Evolutionary conservation across 2,888 invertebrate species (phyloP), one percentile per base, ranked within the genome.

Genomic region (Cataglyphis altisquamis): DNA sequence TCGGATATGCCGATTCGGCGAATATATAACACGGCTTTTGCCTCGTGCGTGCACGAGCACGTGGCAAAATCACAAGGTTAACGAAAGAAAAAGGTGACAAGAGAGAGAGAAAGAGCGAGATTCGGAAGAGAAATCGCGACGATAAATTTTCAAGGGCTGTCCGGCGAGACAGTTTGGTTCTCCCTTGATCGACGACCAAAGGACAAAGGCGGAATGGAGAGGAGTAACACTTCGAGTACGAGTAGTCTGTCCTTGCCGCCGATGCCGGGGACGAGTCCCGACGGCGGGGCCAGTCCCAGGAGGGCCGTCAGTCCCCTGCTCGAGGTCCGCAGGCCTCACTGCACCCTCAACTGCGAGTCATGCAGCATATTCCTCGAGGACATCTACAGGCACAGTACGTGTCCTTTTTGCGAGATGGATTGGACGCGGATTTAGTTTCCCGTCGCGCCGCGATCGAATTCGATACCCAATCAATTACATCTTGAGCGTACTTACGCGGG

Each of bases 341-440:
- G 97, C 95, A 97, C 97, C 3, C 95, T 97, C 75, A 97, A 97
- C 91, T 97, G 97, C 92, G 97, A 97, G 92, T 96, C 96, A 92
- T 97, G 97, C 95, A 97, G 96, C 81, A 96, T 96, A 74, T 96
- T 97, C 84, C 95, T 97, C 67, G 97, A 97, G 93, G 97, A 97
- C 91, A 96, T 97, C 91, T 97, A 97, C 95, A 97, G 96, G 95
- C 96, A 95, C 92, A 95, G 94, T 94, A 94, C 77, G 94, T 93
- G 88, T 85, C 67, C 82, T 81, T 57, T 63, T n/a, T 48, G 48
- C 41, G 41, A 39, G n/a, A 36, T 21, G 25, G 6, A 67, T 39
- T 21, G 25, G 6, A 67, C 52, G 36, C 36, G 21, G 39, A 67
- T 77, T 77, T 29, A 12, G 25, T 41, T 77, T 78, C 45, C 32